These are phyloP conservation scores for Popillia japonica DNA, from an alignment of 1,140 invertebrate species.

Conservation along the genomic window DNA sequence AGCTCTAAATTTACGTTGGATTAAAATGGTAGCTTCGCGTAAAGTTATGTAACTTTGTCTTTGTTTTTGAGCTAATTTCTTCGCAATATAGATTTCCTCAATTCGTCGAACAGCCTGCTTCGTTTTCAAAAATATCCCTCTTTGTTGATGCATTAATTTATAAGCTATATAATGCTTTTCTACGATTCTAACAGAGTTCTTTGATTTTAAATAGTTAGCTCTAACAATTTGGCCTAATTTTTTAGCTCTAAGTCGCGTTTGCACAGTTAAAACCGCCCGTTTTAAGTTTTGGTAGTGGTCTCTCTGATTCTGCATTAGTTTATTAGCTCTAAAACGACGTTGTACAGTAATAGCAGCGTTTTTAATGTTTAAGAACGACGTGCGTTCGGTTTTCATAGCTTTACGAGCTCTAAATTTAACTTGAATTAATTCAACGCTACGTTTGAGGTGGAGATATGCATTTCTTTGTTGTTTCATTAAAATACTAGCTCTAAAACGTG, in stretches of 20 bases:
- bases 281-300: constrained; percentile 49
- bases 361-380: not conserved
- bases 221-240: constrained; percentile 44
- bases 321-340: constrained; percentile 51
- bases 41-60: constrained; percentile 53
- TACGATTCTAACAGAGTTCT: constrained; percentile 48
- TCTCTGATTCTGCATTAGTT: constrained; percentile 49
- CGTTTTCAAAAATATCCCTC: constrained; percentile 3
- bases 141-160: constrained; percentile 40
- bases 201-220: constrained; percentile 29
- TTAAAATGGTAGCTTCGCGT: constrained; percentile 51
- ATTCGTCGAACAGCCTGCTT: not conserved
- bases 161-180: constrained; percentile 54
- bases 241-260: constrained; percentile 44
- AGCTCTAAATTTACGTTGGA: constrained; percentile 29
- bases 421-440: constrained; percentile 43
- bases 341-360: constrained; percentile 54
- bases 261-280: constrained; percentile 46
- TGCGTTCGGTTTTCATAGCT: not conserved
- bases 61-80: constrained; percentile 53
- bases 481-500: constrained; percentile 48
- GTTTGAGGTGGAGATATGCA: constrained; percentile 5
- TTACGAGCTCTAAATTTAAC: constrained; percentile 55
- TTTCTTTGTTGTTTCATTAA: constrained; percentile 14
- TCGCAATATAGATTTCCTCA: constrained; percentile 44